These are phyloP conservation scores for Himalopsyche phryganea DNA, from an alignment of 1,140 invertebrate species.

Conservation along the genomic window DNA sequence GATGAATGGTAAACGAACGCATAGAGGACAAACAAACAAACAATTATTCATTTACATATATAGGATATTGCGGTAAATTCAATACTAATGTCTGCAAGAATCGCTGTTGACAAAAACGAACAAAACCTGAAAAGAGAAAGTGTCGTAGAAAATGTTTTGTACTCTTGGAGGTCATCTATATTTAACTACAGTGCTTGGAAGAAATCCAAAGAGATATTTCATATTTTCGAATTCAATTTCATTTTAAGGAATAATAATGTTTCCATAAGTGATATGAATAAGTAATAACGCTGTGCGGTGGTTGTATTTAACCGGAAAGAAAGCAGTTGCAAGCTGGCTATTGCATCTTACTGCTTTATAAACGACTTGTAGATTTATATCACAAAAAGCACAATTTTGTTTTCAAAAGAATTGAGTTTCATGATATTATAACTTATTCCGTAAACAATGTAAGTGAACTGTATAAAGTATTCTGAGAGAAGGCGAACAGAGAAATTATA, in stretches of 20 bases:
- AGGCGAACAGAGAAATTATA: too few species aligned
- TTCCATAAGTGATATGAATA: constrained; percentile 30
- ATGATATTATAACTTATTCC: too few species aligned
- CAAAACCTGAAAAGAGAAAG: constrained; percentile 10
- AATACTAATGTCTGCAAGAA: too few species aligned
- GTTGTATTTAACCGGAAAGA: constrained; percentile 19
- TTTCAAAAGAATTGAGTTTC: too few species aligned
- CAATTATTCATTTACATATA: too few species aligned
- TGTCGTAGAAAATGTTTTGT: neutral
- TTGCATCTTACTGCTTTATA: constrained; percentile 1
- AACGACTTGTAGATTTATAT: constrained; percentile 9
- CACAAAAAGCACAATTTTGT: neutral
- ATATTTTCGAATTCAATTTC: constrained; percentile 27
- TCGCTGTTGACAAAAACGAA: neutral
- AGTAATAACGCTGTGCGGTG: constrained; percentile 20
- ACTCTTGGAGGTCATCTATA: constrained; percentile 18
- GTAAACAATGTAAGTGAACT: too few species aligned
- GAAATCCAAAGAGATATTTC: constrained; percentile 24
- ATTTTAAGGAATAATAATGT: constrained; percentile 31
- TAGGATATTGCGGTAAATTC: too few species aligned
- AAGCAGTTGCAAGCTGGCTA: constrained; percentile 18
- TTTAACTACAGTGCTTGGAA: constrained; percentile 14
- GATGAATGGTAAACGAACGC: too few species aligned
- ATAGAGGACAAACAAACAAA: too few species aligned
- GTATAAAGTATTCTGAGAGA: too few species aligned